phyloP scores from a whole-genome alignment of 92 coral and sea anemone genomes.

The Umimayanthus kanabou region DNA sequence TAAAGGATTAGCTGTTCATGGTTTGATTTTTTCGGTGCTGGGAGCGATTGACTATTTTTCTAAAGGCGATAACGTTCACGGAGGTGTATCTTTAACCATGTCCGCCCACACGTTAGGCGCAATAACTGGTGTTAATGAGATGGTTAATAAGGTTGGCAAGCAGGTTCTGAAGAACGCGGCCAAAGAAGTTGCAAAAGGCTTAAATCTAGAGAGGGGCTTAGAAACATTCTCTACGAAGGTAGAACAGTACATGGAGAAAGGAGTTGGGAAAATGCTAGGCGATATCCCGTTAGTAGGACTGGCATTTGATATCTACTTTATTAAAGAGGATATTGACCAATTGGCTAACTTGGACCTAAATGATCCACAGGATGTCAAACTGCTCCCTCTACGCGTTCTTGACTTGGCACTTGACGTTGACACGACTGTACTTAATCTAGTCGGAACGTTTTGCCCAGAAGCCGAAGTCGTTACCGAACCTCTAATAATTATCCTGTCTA shows the following conservation, averaged over 20 bases:
- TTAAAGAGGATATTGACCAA: conserved; percentile 44
- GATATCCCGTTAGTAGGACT: conserved; percentile 63
- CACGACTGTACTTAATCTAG: conserved; percentile 52
- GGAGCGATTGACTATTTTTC: conserved; percentile 51
- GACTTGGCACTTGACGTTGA: conserved; percentile 61
- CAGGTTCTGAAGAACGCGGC: conserved; percentile 28
- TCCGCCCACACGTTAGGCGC: conserved; percentile 58
- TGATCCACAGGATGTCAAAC: conserved; percentile 48
- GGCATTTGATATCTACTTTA: conserved; percentile 40
- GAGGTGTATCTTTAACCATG: conserved; percentile 50
- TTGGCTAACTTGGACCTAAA: conserved; percentile 51
- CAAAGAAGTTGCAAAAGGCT: conserved; percentile 36
- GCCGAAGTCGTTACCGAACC: conserved; percentile 62
- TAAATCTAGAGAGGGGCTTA: conserved; percentile 43
- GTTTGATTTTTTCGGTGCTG: conserved; percentile 51
- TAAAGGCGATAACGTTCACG: conserved; percentile 11
- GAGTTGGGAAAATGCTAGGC: conserved; percentile 58
- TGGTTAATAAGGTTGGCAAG: conserved; percentile 51
- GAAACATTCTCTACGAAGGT: conserved; percentile 43
- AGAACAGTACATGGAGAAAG: conserved; percentile 56
- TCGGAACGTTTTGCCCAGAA: conserved; percentile 64
- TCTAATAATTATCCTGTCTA: neutral
- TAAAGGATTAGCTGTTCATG: conserved; percentile 22
- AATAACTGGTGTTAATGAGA: conserved; percentile 58
- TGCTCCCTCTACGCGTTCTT: conserved; percentile 56